These are phyloP conservation scores for Cloeon dipterum DNA, from an alignment of 2,888 invertebrate genomes.

Conservation along the genomic window DNA sequence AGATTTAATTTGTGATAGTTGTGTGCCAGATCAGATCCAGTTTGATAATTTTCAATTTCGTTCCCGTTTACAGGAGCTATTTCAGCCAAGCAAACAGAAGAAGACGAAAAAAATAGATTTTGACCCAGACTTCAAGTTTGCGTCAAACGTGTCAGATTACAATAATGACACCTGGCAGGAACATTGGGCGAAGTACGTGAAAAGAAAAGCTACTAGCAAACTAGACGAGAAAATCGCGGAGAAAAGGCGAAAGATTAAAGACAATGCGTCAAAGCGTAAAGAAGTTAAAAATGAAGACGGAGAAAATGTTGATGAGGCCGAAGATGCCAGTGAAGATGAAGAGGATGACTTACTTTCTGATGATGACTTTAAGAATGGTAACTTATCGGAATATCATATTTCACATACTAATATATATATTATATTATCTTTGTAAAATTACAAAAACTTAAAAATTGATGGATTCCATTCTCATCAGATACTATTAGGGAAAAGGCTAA, in stretches of 20 bases:
- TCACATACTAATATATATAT: too few relatives aligned
- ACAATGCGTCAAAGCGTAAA: too few relatives aligned
- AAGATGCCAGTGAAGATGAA: slow-evolving; percentile 23
- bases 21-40: background rate
- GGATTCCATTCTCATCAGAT: slow-evolving; percentile 3
- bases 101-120: slow-evolving; percentile 48
- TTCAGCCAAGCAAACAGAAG: slow-evolving; percentile 61
- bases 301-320: slow-evolving; percentile 23
- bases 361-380: background rate
- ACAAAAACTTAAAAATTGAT: too few relatives aligned
- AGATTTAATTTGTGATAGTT: background rate
- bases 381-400: background rate
- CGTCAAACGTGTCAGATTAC: slow-evolving; percentile 51
- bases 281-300: slow-evolving; percentile 12
- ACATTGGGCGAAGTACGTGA: slow-evolving; percentile 51
- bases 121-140: slow-evolving; percentile 60
- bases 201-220: slow-evolving; percentile 54
- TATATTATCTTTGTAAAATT: too few relatives aligned
- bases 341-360: too few relatives aligned
- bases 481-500: slow-evolving; percentile 3
- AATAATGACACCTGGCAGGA: slow-evolving; percentile 64
- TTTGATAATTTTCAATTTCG: slow-evolving; percentile 2
- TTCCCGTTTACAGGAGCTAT: slow-evolving; percentile 24
- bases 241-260: slow-evolving; percentile 25
- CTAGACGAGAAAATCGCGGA: slow-evolving; percentile 71